Conservation (phyloP, 2,113 vertebrate genomes). For the zebrafish (Danio rerio) region DNA sequence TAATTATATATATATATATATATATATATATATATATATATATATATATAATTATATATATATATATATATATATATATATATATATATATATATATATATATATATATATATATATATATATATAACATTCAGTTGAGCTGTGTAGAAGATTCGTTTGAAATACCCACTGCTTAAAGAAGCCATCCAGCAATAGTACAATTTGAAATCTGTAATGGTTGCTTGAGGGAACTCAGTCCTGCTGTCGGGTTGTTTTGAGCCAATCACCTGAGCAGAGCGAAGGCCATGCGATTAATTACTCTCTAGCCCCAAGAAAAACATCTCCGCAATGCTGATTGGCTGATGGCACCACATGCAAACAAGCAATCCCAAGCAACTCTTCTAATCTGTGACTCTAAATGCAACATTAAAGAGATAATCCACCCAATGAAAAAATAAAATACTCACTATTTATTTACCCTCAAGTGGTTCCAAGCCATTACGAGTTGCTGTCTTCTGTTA, state of each 20-base stretch:
- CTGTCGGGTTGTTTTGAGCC: not conserved
- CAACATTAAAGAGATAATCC: not conserved
- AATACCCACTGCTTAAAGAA: not conserved
- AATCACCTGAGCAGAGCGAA: not conserved
- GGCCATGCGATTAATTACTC: conserved; percentile 1
- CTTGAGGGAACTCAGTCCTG: not conserved
- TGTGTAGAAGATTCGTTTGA: not conserved
- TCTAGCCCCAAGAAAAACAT: not conserved
- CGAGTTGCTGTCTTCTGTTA: too few species aligned
- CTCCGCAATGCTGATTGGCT: not conserved
- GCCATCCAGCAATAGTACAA: not conserved
- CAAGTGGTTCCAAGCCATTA: too few species aligned
- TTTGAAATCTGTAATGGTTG: not conserved
- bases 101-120: too few species aligned
- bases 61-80: too few species aligned
- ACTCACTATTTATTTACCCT: too few species aligned
- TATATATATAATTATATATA: too few species aligned
- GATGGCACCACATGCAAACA: not conserved
- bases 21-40: too few species aligned
- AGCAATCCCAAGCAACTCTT: not conserved
- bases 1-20: too few species aligned
- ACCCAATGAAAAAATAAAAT: not conserved
- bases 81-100: too few species aligned
- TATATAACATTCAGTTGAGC: not conserved
- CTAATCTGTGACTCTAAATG: not conserved